Evolutionary conservation across 2,888 invertebrate species (phyloP), one percentile per base, ranked within the genome.

Genomic region (Globia sparganii): DNA sequence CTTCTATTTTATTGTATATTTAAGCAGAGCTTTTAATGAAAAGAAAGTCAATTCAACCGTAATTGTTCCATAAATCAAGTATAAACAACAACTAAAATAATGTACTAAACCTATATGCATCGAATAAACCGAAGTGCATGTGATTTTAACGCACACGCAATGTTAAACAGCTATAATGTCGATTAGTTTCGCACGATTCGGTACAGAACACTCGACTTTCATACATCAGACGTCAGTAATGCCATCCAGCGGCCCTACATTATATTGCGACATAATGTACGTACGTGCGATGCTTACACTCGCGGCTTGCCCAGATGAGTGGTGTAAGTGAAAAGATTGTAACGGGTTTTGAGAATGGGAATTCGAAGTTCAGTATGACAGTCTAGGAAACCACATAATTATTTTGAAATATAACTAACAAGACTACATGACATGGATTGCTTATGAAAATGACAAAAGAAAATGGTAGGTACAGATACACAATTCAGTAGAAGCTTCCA

Each of bases 121-220:
- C 34, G 1, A 59, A 68, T 83, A 72, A 70, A 78, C 40, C 62
- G 58, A 72, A 86, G 78, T 84, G 81, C 74, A 81, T 84, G 80
- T 78, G 80, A 87, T 80, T 75, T 80, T 78, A 78, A 85, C 72
- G 81, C 80, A 74, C 64, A 81, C 73, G 78, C 86, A 83, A 76
- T 68, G 74, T 66, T 86, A 85, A 86, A 83, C 78, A 88, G 78
- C 84, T 81, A 86, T 89, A 87, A 87, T 77, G 86, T 86, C 85
- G 87, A 90, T 91, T 91, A 88, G 88, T 90, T 88, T 90, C 87
- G 91, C 89, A 91, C 88, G 86, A 88, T 87, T 88, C 78, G 72
- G 75, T 83, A 74, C 68, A 72, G 82, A 83, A 72, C 83, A 89
- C 87, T 89, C 83, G 83, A 82, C 88, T 87, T 88, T 88, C 89